Evolutionary conservation across 2,888 invertebrate genomes (phyloP), one percentile per base, ranked within the genome.

Genomic region (Noctuana brunneofusca): DNA sequence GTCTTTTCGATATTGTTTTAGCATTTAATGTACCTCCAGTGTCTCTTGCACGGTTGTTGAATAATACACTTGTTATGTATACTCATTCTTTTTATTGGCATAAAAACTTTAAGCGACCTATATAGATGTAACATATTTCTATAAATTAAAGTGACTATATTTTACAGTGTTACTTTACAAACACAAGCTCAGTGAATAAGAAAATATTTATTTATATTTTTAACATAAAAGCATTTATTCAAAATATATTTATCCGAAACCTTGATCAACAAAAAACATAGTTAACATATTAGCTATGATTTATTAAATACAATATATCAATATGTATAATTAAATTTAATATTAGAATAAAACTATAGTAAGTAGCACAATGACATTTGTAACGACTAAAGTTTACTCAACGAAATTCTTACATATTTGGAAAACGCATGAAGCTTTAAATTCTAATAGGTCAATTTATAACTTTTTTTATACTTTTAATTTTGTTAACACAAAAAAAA

Each of bases 21-120:
- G 20, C 3, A 58, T 27, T 20, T 16, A 11, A 49, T 49, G 16
- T 35, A 48, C 54, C n/a, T 62, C 66, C 68, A 65, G 67, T 68
- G 67, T 68, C 63, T 65, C 58, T 66, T 50, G 22, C 81, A 79
- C 76, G 75, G 80, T 74, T 80, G 75, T 75, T 79, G 64, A 65
- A 65, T 70, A 73, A 78, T 79, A 79, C 66, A 69, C 62, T 69
- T 69, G 63, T 76, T 84, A 49, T 62, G 24, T 74, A 78, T 80
- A 79, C 66, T 69, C 63, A 71, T 72, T 67, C 77, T 72, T 86
- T 57, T 87, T 86, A 87, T 87, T 87, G 75, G 84, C 86, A 86
- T 87, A 86, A 78, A 87, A 86, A 87, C 75, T 81, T 83, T 81
- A 86, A 88, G 87, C 87, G 75, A 79, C 75, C 83, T 84, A 84